A percentile compares a stretch with the other conserved stretches of the same genome.
phyloP scores from a whole-genome alignment of 2,113 vertebrate genomes.

The Myiagra hebetior region DNA sequence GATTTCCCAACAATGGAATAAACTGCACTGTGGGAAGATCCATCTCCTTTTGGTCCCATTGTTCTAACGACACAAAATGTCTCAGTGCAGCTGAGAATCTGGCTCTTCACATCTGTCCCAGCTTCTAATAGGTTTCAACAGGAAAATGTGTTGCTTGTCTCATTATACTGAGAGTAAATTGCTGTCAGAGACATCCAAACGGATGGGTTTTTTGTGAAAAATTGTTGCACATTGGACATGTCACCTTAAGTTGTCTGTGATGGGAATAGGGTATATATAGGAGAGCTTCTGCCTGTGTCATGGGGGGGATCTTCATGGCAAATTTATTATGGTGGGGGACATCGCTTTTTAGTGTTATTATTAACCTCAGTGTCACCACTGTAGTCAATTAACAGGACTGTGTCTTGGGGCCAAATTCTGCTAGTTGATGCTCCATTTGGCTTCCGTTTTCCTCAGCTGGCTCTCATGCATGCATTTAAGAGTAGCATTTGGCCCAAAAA shows the following conservation, averaged over 20 bases:
- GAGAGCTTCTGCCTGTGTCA: background rate
- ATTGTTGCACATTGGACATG: background rate
- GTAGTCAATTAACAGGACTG: background rate
- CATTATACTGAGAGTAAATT: background rate
- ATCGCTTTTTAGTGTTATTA: background rate
- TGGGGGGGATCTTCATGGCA: background rate
- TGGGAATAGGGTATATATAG: background rate
- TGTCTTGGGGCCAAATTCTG: background rate
- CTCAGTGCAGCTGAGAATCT: conserved; percentile 31
- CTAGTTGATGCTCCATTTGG: background rate
- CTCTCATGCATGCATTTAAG: background rate
- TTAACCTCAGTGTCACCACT: background rate
- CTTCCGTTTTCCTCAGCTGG: background rate
- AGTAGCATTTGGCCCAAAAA: background rate
- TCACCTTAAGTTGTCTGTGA: background rate
- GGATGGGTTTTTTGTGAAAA: background rate
- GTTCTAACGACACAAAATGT: conserved; percentile 31
- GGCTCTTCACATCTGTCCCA: background rate
- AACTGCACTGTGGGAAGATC: background rate
- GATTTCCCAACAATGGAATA: conserved; percentile 22
- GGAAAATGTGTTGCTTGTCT: background rate
- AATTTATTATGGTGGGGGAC: background rate
- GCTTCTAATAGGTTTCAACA: background rate
- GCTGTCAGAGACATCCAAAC: background rate
- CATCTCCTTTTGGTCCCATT: conserved; percentile 15